Evolutionary conservation across 2,113 vertebrate genomes (phyloP).

Genomic region (Gasterosteus aculeatus): DNA sequence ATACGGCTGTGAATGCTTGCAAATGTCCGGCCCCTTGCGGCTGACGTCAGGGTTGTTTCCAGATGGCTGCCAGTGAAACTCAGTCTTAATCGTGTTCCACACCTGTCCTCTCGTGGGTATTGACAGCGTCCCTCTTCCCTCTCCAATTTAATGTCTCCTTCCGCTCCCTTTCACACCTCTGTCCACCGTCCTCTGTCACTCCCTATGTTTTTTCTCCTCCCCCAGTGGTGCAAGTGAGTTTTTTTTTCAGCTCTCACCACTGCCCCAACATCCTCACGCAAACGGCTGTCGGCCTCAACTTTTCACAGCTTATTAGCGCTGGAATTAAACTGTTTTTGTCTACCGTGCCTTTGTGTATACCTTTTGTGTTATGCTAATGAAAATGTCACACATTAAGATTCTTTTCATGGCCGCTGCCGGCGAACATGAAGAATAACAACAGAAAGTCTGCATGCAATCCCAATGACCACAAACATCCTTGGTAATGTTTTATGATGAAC

Average conservation of each 20-base stretch:
- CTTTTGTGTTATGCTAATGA: conserved; percentile 55
- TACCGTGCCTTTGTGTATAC: conserved; percentile 26
- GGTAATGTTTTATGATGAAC: conserved; percentile 12
- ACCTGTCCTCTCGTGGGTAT: conserved; percentile 74
- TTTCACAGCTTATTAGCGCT: conserved; percentile 62
- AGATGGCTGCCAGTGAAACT: conserved; percentile 74
- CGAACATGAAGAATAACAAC: conserved; percentile 46
- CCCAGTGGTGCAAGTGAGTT: conserved; percentile 9
- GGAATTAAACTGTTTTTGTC: conserved; percentile 59
- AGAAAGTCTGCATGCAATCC: not conserved
- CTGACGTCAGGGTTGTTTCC: conserved; percentile 69
- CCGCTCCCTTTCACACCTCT: conserved; percentile 35
- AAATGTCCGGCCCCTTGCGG: conserved; percentile 67
- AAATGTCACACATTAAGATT: conserved; percentile 54
- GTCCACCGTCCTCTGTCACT: conserved; percentile 51
- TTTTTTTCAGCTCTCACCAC: conserved; percentile 39
- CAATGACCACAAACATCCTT: conserved; percentile 22
- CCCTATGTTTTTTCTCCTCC: conserved; percentile 1
- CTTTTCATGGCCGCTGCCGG: conserved; percentile 29
- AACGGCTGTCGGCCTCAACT: not conserved
- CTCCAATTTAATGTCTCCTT: conserved; percentile 60
- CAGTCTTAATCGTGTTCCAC: conserved; percentile 78
- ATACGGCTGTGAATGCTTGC: conserved; percentile 39
- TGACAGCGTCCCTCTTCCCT: conserved; percentile 55
- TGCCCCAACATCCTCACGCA: conserved; percentile 7